Evolutionary conservation across 2,888 invertebrate genomes (phyloP), one percentile per base, ranked within the genome.

Genomic region (Frankliniella intonsa): DNA sequence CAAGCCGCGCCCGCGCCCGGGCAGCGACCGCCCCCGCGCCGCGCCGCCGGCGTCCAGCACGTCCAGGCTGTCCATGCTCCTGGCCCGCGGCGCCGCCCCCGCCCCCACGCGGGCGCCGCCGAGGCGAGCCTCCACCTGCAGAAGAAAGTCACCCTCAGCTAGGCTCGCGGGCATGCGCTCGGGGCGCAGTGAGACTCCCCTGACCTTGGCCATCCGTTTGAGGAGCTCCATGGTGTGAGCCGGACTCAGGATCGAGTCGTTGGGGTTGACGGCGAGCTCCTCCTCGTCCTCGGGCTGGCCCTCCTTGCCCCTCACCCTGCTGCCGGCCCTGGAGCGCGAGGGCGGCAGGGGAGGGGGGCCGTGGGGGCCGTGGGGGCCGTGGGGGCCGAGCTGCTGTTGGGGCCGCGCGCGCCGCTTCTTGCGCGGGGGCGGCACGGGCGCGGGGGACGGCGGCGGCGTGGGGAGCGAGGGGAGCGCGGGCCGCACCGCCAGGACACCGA

Each of bases 51-150:
- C 8, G 69, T 22, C 69, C 69, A 25, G 22, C 12, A 22, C 69
- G 25, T 76, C 69, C 22, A 76, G 69, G 69, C 69, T 76, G 69
- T 76, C 69, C 69, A 76, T 76, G 69, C 69, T 76, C 11, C 69
- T 38, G 38, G 69, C 25, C 22, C 69, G 69, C 69, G 69, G 55
- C 2, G 55, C 14, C 10, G 3, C 22, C 22, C 22, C 69, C 69
- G 69, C 5, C 22, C 55, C 65, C 22, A 22, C 69, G 69, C 69
- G 11, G 55, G 55, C 55, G n/a, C 55, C 22, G 69, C 69, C 69
- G 22, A 69, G 9, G 0, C 69, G 25, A 8, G 69, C n/a, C 22
- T 76, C 69, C 69, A 25, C 11, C 69, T 76, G 69, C 69, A 12
- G 25, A 22, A 76, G 25, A 22, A 76, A 14, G n/a, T n/a, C n/a